Percentiles rank a stretch among this genome's conserved stretches.
Evolutionary conservation across 2,797 vertebrate species (phyloP).

Genomic region (Emys orbicularis): DNA sequence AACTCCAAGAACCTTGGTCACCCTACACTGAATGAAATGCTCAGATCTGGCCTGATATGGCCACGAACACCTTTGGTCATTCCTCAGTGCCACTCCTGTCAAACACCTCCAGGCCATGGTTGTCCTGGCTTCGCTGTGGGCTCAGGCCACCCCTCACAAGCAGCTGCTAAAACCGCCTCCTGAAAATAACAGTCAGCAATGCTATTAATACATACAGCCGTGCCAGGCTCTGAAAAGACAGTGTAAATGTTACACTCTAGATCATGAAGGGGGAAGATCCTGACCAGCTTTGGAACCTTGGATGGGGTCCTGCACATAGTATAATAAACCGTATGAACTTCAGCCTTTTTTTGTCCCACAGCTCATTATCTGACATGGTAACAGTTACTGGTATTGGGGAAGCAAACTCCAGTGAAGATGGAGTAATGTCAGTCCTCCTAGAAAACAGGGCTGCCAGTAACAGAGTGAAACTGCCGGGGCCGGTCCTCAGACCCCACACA

Average conservation of each 20-base stretch:
- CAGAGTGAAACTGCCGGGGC: background rate
- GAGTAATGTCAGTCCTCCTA: background rate
- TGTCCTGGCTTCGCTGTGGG: background rate
- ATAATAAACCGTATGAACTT: background rate
- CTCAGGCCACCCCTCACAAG: background rate
- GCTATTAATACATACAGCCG: fast-evolving
- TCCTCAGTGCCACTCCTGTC: background rate
- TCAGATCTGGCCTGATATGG: background rate
- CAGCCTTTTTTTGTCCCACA: background rate
- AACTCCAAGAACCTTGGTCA: background rate
- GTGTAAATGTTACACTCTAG: background rate
- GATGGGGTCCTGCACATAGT: background rate
- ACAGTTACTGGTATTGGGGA: background rate
- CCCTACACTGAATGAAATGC: background rate
- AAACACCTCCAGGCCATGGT: background rate
- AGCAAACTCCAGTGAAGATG: background rate
- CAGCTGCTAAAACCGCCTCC: background rate
- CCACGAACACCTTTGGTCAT: background rate
- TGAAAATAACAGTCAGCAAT: background rate
- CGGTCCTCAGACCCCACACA: background rate
- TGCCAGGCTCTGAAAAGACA: background rate
- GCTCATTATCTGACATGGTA: background rate
- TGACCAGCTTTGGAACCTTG: background rate
- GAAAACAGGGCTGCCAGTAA: background rate
- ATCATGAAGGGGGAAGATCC: background rate